phyloP scores from a whole-genome alignment of 2,888 invertebrate species.

The Epirrhoe alternata region DNA sequence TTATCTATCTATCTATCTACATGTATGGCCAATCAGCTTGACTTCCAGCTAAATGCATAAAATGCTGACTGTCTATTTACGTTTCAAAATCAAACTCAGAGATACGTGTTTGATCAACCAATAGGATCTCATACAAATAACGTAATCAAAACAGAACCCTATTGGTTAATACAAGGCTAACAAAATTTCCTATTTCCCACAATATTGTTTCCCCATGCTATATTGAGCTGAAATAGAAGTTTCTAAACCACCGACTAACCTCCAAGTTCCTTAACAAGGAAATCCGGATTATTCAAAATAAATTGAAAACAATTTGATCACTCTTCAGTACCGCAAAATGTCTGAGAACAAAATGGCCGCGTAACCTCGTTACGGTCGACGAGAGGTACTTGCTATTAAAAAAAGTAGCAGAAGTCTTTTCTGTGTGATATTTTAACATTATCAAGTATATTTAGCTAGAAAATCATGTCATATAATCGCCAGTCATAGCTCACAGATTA shows the following conservation, averaged over 20 bases:
- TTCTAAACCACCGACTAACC: constrained; percentile 16
- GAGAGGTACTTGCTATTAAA: not conserved
- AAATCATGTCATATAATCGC: too few relatives aligned
- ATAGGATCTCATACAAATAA: too few relatives aligned
- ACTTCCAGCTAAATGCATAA: too few relatives aligned
- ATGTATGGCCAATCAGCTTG: too few relatives aligned
- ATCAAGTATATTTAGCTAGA: too few relatives aligned
- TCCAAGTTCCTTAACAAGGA: constrained; percentile 22
- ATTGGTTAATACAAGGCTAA: not conserved
- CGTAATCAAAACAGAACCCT: not conserved
- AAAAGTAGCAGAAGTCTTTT: not conserved
- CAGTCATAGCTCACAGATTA: too few relatives aligned
- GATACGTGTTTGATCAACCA: too few relatives aligned
- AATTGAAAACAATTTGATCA: constrained; percentile 34
- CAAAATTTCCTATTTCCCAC: not conserved
- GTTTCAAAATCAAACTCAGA: too few relatives aligned
- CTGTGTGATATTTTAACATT: not conserved
- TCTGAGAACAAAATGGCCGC: constrained; percentile 41
- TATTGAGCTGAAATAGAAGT: constrained; percentile 10
- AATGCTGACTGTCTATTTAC: too few relatives aligned
- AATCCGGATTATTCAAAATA: constrained; percentile 33
- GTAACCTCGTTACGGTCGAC: constrained; percentile 36
- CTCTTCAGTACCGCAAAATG: constrained; percentile 30
- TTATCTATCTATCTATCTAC: too few relatives aligned
- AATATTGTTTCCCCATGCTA: not conserved